Conservation (phyloP, 2,888 invertebrate genomes). For the Drosophila kanekoi region DNA sequence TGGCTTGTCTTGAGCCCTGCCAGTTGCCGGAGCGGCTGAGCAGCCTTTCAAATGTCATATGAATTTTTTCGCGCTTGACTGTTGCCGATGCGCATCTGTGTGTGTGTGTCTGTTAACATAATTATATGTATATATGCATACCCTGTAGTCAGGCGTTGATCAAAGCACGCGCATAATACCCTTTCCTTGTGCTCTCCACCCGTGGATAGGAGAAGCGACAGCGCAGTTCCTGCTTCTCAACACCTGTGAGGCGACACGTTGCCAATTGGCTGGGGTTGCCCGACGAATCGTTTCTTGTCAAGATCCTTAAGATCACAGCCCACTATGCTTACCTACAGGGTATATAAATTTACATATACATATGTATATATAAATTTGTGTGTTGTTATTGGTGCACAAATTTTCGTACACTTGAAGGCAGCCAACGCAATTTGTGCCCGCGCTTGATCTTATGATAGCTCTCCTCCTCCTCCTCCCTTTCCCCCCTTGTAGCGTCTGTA, state of each 20-base stretch:
- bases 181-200: no score
- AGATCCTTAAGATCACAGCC: no score
- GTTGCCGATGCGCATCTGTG: constrained; percentile 25
- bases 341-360: no score
- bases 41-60: constrained; percentile 66
- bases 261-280: no score
- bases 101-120: constrained; percentile 12
- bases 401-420: constrained; percentile 61
- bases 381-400: constrained; percentile 43
- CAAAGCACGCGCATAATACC: no score
- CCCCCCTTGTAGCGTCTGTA: constrained; percentile 5
- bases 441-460: constrained; percentile 71
- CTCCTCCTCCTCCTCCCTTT: no score
- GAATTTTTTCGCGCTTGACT: constrained; percentile 67
- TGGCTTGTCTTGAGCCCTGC: constrained; percentile 39
- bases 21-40: constrained; percentile 25
- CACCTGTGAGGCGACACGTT: no score
- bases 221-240: no score
- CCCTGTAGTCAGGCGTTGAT: no score
- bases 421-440: constrained; percentile 69
- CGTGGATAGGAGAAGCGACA: no score
- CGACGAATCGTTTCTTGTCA: no score
- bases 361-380: constrained; percentile 5
- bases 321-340: no score
- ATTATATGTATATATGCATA: constrained; percentile 1